Base-by-base conservation (phyloP, 2,888 invertebrate species). In the Drosophila multiciliata region DNA sequence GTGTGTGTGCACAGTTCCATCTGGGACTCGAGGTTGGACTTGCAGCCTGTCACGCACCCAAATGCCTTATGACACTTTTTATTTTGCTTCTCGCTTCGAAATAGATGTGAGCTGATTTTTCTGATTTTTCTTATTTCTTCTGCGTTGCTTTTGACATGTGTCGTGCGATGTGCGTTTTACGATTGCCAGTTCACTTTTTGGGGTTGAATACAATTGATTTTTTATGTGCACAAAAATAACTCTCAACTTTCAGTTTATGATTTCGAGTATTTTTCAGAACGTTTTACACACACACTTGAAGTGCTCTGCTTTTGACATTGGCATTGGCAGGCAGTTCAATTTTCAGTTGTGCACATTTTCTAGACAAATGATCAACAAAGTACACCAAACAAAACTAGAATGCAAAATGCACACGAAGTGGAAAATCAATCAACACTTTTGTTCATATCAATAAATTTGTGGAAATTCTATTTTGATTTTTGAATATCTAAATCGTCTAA, bases 11-110 rank as follows among this genome's bases (percentile, higher is more conserved):
- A 65, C 49, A 23, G 52, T 53, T 73, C 63, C 70, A 80, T 75
- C 63, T 70, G 66, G 57, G 64, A n/a, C n/a, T 23, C 15, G 17
- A 32, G 59, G 65, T 65, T 61, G 11, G 53, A 66, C 54, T 66
- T 59, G 69, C 61, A 52, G 54, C 59, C 65, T 59, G 66, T 54
- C 77, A 61, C 55, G 54, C 73, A 55, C 55, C 65, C 73, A 80
- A 80, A 78, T 75, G 82, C 76, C 82, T 80, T 84, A 90, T 90
- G 89, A 90, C 90, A 88, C 77, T 89, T 87, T 88, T 83, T 75
- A 60, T 74, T 80, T 71, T 75, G 45, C 48, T 17, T 50, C 55
- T 59, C 59, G 26, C 49, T 64, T 71, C 48, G 38, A 71, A 78
- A 78, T 71, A 75, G 66, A 64, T 74, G 29, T 38, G 29, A 29